Percentiles rank a stretch among this genome's conserved stretches.
phyloP scores from a whole-genome alignment of 2,113 vertebrate species.

The Eptesicus fuscus region DNA sequence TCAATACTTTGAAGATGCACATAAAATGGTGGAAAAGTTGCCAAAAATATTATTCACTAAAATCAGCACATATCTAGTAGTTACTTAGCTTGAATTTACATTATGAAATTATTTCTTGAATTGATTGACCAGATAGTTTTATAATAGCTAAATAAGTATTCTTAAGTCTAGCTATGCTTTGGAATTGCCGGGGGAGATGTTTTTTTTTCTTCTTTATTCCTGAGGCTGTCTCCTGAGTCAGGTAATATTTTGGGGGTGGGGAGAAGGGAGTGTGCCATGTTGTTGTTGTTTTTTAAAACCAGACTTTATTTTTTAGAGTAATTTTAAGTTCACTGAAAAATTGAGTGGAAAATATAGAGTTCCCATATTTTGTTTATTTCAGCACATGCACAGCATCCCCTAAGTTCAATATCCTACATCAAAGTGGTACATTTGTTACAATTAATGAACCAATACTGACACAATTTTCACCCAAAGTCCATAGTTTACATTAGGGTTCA shows the following conservation, averaged over 20 bases:
- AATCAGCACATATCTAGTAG: constrained; percentile 54
- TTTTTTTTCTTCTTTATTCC: neutral
- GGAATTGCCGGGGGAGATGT: neutral
- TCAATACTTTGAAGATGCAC: constrained; percentile 40
- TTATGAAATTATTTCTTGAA: constrained; percentile 41
- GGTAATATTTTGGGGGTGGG: neutral
- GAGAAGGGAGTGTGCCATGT: neutral
- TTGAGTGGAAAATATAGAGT: neutral
- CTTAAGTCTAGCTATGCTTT: constrained; percentile 8
- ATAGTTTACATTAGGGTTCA: neutral
- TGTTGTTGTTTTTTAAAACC: neutral
- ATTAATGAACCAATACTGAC: neutral
- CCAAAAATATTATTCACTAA: constrained; percentile 65
- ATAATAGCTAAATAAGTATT: neutral
- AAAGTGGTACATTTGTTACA: neutral
- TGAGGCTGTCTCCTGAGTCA: neutral
- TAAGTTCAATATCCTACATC: neutral
- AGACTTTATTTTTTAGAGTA: neutral
- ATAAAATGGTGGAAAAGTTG: constrained; percentile 52
- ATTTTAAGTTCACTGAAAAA: constrained; percentile 38
- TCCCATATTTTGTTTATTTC: neutral
- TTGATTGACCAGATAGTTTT: constrained; percentile 9
- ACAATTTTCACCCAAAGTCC: neutral
- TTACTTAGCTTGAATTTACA: constrained; percentile 50
- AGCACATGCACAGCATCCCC: neutral